Conservation (phyloP, 2,888 invertebrate species). For the Periphyllus acericola region DNA sequence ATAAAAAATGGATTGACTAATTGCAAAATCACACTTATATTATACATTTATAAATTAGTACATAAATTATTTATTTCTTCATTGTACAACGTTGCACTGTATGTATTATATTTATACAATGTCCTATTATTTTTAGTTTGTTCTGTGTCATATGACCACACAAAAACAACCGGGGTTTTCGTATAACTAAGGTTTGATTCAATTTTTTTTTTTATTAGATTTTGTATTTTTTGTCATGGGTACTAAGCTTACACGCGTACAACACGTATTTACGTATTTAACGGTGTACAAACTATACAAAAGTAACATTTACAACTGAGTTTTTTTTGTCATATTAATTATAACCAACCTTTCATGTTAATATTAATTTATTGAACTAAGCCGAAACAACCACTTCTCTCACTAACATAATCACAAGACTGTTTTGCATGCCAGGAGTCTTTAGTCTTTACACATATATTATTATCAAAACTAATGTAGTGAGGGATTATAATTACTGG, state of each 20-base stretch:
- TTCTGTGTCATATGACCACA: not conserved
- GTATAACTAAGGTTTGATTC: not conserved
- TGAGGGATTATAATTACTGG: constrained; percentile 37
- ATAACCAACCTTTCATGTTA: not conserved
- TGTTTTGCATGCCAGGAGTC: constrained; percentile 21
- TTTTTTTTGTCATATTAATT: constrained; percentile 13
- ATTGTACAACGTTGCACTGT: not conserved
- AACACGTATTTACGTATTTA: not conserved
- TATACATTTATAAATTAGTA: not conserved
- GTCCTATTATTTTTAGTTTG: not conserved
- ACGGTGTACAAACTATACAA: not conserved
- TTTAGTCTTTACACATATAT: not conserved
- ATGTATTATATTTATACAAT: not conserved
- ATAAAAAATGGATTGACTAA: not conserved
- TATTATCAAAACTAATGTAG: constrained; percentile 39
- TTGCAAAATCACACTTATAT: not conserved
- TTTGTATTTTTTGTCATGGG: not conserved
- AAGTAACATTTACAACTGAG: not conserved
- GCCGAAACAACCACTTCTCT: constrained; percentile 4
- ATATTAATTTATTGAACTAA: constrained; percentile 23
- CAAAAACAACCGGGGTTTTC: not conserved
- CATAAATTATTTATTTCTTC: not conserved
- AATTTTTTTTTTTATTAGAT: not conserved
- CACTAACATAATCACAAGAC: not conserved
- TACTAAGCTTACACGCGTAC: not conserved